Conservation (phyloP, 2,797 vertebrate species). For the Anabas testudineus region DNA sequence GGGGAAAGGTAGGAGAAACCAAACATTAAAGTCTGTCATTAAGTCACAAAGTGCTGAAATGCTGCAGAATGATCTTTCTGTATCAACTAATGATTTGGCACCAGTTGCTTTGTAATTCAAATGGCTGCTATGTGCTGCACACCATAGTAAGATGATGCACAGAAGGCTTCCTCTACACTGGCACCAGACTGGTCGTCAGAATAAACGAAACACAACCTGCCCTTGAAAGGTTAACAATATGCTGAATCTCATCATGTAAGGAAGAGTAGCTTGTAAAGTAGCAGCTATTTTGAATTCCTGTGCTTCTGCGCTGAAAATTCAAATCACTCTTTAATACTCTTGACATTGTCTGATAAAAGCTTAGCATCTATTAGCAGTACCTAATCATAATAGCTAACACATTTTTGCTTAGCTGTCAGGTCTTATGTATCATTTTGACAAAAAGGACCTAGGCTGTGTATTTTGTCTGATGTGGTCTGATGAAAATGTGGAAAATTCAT, state of each 20-base stretch:
- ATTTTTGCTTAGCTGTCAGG: too few relatives aligned
- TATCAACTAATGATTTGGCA: constrained; percentile 16
- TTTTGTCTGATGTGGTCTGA: too few relatives aligned
- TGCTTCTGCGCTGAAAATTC: background rate
- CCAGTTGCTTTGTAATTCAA: constrained; percentile 9
- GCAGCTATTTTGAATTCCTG: background rate
- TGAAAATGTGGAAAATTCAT: too few relatives aligned
- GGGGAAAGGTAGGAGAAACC: constrained; percentile 91
- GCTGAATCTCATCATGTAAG: background rate
- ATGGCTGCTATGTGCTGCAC: background rate
- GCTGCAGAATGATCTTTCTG: constrained; percentile 12
- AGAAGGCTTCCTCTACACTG: background rate
- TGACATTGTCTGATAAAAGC: too few relatives aligned
- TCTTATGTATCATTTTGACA: too few relatives aligned
- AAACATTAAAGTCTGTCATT: constrained; percentile 12
- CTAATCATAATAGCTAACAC: too few relatives aligned
- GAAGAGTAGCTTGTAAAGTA: background rate
- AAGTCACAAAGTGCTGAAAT: constrained; percentile 5
- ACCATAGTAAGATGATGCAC: background rate
- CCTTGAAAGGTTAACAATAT: background rate
- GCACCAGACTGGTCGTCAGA: constrained; percentile 1
- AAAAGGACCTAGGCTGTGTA: too few relatives aligned
- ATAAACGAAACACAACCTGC: background rate
- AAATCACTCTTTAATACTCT: too few relatives aligned
- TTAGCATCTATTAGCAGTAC: too few relatives aligned